Percentiles rank a stretch among this genome's conserved stretches.
Evolutionary conservation across 2,797 vertebrate species (phyloP).

Genomic region (Sebastes vulpes): DNA sequence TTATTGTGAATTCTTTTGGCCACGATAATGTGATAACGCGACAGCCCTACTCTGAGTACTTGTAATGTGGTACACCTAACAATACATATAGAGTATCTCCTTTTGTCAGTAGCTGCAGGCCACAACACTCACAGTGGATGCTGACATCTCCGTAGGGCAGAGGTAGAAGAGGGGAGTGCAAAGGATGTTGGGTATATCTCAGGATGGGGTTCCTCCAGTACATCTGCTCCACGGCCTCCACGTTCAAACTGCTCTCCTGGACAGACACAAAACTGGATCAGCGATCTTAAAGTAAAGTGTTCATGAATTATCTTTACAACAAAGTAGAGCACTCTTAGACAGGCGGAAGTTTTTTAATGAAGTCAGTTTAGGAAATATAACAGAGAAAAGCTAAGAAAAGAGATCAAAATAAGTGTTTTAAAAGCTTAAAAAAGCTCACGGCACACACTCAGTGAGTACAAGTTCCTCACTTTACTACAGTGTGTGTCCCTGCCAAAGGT

Average conservation of each 20-base stretch:
- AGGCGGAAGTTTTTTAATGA: neutral
- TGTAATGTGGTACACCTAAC: neutral
- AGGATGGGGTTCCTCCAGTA: constrained; percentile 95
- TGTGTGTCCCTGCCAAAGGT: constrained; percentile 70
- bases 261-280: constrained; percentile 28
- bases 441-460: constrained; percentile 68
- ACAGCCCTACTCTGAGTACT: neutral
- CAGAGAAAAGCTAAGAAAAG: neutral
- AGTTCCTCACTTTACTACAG: constrained; percentile 85
- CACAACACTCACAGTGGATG: constrained; percentile 85
- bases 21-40: too few relatives aligned
- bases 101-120: neutral
- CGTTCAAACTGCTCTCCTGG: constrained; percentile 92
- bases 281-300: neutral
- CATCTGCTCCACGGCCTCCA: constrained; percentile 94
- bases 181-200: constrained; percentile 94
- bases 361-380: neutral
- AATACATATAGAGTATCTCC: neutral
- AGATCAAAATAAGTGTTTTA: neutral
- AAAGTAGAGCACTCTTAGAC: neutral
- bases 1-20: too few relatives aligned
- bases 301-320: neutral
- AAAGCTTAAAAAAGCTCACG: constrained; percentile 45
- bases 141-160: constrained; percentile 92
- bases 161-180: constrained; percentile 94